Evolutionary conservation across 2,888 invertebrate species (phyloP).

Genomic region (Cheilosia variabilis): DNA sequence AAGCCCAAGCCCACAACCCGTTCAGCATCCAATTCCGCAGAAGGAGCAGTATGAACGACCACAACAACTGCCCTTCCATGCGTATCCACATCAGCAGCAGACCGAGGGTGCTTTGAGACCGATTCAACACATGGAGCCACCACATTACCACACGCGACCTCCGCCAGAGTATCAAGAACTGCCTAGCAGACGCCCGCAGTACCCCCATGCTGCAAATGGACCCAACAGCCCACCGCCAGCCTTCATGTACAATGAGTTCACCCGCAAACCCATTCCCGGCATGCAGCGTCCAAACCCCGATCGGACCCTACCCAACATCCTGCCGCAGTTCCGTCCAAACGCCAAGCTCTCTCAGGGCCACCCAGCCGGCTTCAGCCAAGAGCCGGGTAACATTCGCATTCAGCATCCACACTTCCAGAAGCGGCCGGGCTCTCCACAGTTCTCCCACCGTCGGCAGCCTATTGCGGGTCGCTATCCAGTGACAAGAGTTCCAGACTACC

Average conservation of each 20-base stretch:
- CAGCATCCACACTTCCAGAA: slow-evolving; percentile 78
- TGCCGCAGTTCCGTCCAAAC: slow-evolving; percentile 89
- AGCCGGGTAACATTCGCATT: slow-evolving; percentile 82
- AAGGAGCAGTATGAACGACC: slow-evolving; percentile 53
- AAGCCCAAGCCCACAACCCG: not conserved
- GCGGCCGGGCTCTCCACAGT: slow-evolving; percentile 80
- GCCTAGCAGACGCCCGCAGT: slow-evolving; percentile 50
- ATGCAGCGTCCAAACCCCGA: slow-evolving; percentile 79
- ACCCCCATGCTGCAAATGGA: slow-evolving; percentile 32
- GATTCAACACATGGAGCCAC: slow-evolving; percentile 82
- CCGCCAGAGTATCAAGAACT: slow-evolving; percentile 69
- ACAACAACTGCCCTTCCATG: slow-evolving; percentile 71
- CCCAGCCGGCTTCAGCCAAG: slow-evolving; percentile 80
- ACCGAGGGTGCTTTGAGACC: slow-evolving; percentile 84
- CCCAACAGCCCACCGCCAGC: slow-evolving; percentile 61
- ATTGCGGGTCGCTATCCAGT: slow-evolving; percentile 80
- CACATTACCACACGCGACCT: slow-evolving; percentile 77
- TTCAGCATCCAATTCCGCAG: slow-evolving; percentile 41
- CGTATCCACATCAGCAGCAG: slow-evolving; percentile 82
- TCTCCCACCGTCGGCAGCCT: slow-evolving; percentile 80
- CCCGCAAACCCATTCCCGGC: slow-evolving; percentile 79
- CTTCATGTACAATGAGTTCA: slow-evolving; percentile 79
- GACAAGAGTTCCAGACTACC: slow-evolving; percentile 80
- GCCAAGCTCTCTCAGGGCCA: slow-evolving; percentile 85
- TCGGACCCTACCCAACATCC: slow-evolving; percentile 86